phyloP scores from a whole-genome alignment of 2,797 vertebrate genomes.

The Varecia variegata region DNA sequence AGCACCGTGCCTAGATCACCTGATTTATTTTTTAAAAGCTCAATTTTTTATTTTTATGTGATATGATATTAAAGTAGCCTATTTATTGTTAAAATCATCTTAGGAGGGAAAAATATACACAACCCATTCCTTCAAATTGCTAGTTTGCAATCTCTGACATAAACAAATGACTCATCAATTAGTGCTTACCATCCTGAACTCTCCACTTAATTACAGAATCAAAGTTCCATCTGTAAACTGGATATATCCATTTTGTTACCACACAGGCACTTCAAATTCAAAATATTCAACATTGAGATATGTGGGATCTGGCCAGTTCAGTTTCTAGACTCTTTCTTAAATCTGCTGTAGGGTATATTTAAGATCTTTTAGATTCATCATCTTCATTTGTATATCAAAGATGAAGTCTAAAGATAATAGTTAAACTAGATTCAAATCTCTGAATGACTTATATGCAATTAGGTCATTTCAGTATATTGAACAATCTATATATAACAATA shows the following conservation, averaged over 20 bases:
- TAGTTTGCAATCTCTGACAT: not conserved
- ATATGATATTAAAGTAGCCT: not conserved
- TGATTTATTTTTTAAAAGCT: not conserved
- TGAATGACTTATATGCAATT: not conserved
- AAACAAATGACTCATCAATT: not conserved
- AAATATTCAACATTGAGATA: not conserved
- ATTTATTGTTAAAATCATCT: not conserved
- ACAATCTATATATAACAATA: not conserved
- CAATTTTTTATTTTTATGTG: not conserved
- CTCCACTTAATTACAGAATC: not conserved
- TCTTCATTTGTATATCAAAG: not conserved
- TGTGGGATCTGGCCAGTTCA: not conserved
- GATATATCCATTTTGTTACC: not conserved
- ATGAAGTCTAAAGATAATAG: not conserved
- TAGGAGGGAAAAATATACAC: not conserved
- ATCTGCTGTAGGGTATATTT: not conserved
- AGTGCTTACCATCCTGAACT: not conserved
- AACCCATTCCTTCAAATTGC: not conserved
- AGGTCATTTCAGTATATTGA: not conserved
- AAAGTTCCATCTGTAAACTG: not conserved
- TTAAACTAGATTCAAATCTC: slow-evolving; percentile 15
- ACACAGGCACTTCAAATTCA: not conserved
- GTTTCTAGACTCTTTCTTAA: slow-evolving; percentile 15
- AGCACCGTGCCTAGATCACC: not conserved
- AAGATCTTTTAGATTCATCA: not conserved